phyloP scores from a whole-genome alignment of 2,113 vertebrate genomes.

The Lepidothrix coronata region DNA sequence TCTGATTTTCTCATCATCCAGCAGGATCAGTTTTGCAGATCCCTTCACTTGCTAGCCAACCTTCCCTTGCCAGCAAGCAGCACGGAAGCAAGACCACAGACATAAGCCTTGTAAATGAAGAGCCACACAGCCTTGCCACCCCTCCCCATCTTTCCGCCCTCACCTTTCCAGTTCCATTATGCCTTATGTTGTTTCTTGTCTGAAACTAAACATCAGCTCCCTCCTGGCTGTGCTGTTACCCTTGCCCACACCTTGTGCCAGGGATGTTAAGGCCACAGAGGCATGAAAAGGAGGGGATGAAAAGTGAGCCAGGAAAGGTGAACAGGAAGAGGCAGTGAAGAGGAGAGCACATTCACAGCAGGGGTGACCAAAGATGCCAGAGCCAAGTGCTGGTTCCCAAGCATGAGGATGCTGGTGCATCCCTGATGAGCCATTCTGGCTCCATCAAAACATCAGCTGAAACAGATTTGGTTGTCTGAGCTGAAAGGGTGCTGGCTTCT shows the following conservation, averaged over 20 bases:
- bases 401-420: rapidly evolving
- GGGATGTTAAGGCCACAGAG: rapidly evolving
- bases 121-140: background rate
- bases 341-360: rapidly evolving
- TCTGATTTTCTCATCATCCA: background rate
- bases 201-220: background rate
- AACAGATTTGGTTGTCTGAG: background rate
- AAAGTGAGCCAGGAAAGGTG: background rate
- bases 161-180: background rate
- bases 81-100: background rate
- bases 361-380: background rate
- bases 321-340: background rate
- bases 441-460: background rate
- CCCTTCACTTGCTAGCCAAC: background rate
- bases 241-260: rapidly evolving
- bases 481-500: background rate
- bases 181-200: background rate
- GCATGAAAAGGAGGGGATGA: background rate
- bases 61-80: background rate
- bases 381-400: background rate
- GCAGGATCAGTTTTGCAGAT: background rate
- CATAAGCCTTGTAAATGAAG: background rate
- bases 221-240: background rate
- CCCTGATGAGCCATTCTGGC: background rate
- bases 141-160: background rate